Conservation (phyloP, 1,140 invertebrate genomes). For the Paraescarpia echinospica region DNA sequence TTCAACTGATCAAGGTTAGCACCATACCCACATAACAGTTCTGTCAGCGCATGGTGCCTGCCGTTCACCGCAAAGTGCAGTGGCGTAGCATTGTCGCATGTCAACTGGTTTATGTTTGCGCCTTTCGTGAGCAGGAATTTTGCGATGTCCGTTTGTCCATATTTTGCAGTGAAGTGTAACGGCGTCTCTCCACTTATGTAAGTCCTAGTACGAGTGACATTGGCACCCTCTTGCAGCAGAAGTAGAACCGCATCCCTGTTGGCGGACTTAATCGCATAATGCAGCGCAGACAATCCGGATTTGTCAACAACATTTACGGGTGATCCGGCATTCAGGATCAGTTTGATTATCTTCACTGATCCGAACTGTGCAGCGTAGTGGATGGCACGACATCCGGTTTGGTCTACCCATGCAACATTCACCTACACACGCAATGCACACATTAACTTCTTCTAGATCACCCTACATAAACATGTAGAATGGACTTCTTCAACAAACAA, state of each 20-base stretch:
- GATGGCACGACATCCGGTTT: not conserved
- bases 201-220: not conserved
- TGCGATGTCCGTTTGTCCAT: not conserved
- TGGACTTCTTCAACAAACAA: not conserved
- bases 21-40: conserved; percentile 2
- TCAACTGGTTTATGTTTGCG: not conserved
- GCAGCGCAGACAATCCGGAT: not conserved
- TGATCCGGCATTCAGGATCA: conserved; percentile 10
- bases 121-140: conserved; percentile 2
- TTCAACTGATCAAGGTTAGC: conserved; percentile 8
- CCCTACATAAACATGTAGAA: not conserved
- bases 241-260: not conserved
- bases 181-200: not conserved
- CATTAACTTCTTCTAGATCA: not conserved
- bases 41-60: not conserved
- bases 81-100: not conserved
- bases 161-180: conserved; percentile 11
- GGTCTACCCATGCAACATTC: not conserved
- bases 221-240: conserved; percentile 13
- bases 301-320: conserved; percentile 1
- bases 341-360: conserved; percentile 9
- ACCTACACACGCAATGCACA: not conserved
- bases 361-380: conserved; percentile 8
- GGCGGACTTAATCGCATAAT: conserved; percentile 7
- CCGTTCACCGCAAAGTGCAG: not conserved